Conservation (phyloP, 2,888 invertebrate species). For the Drepanosiphum platanoidis region DNA sequence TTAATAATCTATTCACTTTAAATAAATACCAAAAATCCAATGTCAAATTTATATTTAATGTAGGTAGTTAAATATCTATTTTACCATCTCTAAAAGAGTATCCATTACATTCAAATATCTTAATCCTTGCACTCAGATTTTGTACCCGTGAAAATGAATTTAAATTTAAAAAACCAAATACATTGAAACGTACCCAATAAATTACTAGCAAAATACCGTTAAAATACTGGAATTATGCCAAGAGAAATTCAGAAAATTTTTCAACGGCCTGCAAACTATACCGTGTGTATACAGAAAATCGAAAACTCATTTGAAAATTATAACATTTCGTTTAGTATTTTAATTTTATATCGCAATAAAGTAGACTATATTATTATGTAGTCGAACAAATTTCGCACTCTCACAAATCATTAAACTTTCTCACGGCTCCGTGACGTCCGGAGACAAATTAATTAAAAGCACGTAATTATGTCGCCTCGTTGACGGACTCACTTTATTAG, state of each 20-base stretch:
- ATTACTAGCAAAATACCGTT: neutral
- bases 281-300: neutral
- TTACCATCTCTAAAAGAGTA: no score
- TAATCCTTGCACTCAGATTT: neutral
- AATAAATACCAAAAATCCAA: neutral
- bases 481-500: constrained; percentile 45
- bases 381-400: neutral
- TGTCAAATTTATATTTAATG: neutral
- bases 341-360: neutral
- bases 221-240: constrained; percentile 24
- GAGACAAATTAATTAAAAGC: constrained; percentile 47
- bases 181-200: neutral
- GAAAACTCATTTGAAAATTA: neutral
- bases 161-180: neutral
- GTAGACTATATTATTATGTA: neutral
- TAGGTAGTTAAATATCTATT: no score
- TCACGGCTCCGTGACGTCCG: neutral
- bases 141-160: neutral
- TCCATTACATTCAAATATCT: no score
- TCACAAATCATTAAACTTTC: constrained; percentile 39
- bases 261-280: neutral
- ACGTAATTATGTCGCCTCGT: constrained; percentile 51
- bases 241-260: neutral
- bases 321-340: neutral
- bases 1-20: neutral